Base-by-base conservation (phyloP, 2,888 invertebrate species). In the Drosophila histrio region DNA sequence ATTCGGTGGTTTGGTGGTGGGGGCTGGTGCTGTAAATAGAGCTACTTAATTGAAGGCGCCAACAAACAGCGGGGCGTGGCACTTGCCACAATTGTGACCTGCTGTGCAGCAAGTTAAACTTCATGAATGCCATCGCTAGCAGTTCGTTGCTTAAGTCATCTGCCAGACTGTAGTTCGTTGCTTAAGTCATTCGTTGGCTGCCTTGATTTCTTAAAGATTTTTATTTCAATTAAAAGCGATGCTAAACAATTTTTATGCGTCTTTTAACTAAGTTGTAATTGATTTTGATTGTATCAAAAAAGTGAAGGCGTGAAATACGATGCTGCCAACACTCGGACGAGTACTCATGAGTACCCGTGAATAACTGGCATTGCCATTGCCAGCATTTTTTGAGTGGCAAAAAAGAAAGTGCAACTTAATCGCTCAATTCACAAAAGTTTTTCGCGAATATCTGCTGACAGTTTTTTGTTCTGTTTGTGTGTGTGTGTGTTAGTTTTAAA, bases 201-300 rank as follows among this genome's bases (percentile, higher is more conserved):
- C 36, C 5, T 26, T 7, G 7, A 26, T 3, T 39, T 32, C 8
- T 44, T 28, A n/a, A n/a, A n/a, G n/a, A n/a, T 36, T 22, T 9
- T 30, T 26, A 1, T 64, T 77, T 76, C 73, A 85, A 79, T 85
- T 79, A 71, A 69, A 72, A 62, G 61, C 71, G 79, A 62, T 61
- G 44, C 61, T 67, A 65, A 72, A 76, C 73, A 66, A 76, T 74
- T 81, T 81, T 69, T 65, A 78, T 84, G 82, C 79, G 44, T 62
- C 76, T 82, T 81, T 74, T 77, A 80, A 87, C 74, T 72, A 79
- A 81, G 66, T 59, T 66, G 79, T 86, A 90, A 89, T 89, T 89
- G 89, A 88, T 87, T 85, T 77, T 66, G n/a, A 28, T 52, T 38
- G 58, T 28, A 9, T 62, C 72, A 77, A 65, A 70, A 65, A 70